These are phyloP conservation scores for Falco novaeseelandiae DNA, from an alignment of 2,797 vertebrate species.

Conservation along the genomic window DNA sequence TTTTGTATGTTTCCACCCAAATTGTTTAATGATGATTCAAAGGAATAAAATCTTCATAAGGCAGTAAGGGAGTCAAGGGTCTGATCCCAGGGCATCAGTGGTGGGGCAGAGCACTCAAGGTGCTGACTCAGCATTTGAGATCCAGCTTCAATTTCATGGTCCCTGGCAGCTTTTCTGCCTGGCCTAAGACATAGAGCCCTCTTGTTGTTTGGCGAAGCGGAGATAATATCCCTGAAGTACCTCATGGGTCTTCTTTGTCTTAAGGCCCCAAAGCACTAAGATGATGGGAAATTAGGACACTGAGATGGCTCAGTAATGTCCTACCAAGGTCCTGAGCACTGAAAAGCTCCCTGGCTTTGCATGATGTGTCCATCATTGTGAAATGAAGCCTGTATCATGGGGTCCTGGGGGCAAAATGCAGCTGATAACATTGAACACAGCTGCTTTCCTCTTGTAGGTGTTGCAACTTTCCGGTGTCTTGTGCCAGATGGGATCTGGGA, in stretches of 20 bases:
- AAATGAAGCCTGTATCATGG: neutral
- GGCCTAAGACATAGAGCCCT: neutral
- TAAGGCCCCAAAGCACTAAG: neutral
- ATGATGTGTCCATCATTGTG: neutral
- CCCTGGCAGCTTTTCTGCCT: neutral
- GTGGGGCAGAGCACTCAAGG: neutral
- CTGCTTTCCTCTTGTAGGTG: conserved; percentile 75
- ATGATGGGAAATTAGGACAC: neutral
- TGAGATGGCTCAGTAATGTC: neutral
- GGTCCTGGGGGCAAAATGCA: neutral
- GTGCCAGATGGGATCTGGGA: conserved; percentile 92
- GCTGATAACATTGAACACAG: neutral
- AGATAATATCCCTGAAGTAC: neutral
- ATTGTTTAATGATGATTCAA: neutral
- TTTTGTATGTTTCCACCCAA: neutral
- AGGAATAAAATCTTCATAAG: neutral
- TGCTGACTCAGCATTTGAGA: neutral
- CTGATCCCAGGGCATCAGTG: rapidly evolving
- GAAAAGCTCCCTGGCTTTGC: neutral
- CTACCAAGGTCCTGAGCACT: neutral
- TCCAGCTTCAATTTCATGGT: neutral
- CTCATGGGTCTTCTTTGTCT: neutral
- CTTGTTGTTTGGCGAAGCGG: neutral
- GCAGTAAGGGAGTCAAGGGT: neutral
- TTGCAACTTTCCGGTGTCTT: conserved; percentile 87